A percentile compares a stretch with the other conserved stretches of the same genome.
Evolutionary conservation across 1,140 invertebrate species (phyloP).

Genomic region (Drosophila sp.): DNA sequence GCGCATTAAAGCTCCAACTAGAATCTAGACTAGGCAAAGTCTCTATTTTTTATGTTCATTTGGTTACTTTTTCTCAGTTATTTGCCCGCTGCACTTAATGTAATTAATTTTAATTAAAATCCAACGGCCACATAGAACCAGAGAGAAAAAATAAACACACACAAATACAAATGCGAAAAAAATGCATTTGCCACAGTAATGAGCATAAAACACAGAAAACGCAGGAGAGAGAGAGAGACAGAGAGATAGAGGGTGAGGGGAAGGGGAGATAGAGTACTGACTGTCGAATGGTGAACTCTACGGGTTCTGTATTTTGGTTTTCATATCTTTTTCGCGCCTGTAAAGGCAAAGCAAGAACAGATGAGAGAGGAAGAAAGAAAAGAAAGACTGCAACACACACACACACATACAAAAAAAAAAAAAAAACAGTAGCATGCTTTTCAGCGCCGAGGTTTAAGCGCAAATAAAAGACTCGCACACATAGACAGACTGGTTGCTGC

Average conservation of each 20-base stretch:
- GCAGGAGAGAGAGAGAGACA: background rate
- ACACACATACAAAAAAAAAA: background rate
- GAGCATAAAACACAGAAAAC: conserved; percentile 45
- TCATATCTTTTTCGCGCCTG: conserved; percentile 69
- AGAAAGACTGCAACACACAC: background rate
- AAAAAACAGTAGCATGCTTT: conserved; percentile 66
- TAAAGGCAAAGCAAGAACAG: conserved; percentile 30
- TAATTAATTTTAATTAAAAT: conserved; percentile 82
- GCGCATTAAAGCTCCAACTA: conserved; percentile 36
- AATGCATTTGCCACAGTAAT: conserved; percentile 72
- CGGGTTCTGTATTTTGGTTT: conserved; percentile 17
- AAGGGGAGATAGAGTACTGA: conserved; percentile 27
- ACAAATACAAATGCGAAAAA: conserved; percentile 31
- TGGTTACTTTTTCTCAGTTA: conserved; percentile 53
- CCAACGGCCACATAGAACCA: conserved; percentile 43
- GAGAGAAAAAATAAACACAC: background rate
- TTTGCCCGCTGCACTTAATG: conserved; percentile 78
- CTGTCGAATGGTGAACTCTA: conserved; percentile 58
- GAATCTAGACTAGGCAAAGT: conserved; percentile 8
- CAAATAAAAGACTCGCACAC: conserved; percentile 57
- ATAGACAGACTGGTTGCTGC: conserved; percentile 54
- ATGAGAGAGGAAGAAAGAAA: background rate
- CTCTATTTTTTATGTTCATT: conserved; percentile 29
- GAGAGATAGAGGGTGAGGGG: background rate
- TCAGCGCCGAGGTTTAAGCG: conserved; percentile 70